phyloP scores from a whole-genome alignment of 2,797 vertebrate genomes.

The Siniperca scherzeri region DNA sequence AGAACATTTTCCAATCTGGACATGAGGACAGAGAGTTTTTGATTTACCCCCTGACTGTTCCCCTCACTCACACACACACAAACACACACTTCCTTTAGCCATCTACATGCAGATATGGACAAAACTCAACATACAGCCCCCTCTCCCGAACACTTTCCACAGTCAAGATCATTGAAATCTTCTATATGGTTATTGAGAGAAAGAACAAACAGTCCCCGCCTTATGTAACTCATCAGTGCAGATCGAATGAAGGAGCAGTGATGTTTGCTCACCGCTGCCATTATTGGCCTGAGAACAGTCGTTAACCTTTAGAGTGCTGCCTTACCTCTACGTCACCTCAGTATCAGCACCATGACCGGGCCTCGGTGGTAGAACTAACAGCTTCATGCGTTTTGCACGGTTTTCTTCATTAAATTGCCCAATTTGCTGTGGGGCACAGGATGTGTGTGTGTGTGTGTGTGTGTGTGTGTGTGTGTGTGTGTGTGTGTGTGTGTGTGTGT shows the following conservation, averaged over 20 bases:
- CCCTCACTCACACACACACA: neutral
- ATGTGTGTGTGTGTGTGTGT: slow-evolving; percentile 21
- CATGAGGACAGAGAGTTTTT: slow-evolving; percentile 17
- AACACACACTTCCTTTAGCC: neutral
- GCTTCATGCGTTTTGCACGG: slow-evolving; percentile 58
- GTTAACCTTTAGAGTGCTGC: slow-evolving; percentile 77
- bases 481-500: too few relatives aligned
- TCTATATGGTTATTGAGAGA: slow-evolving; percentile 49
- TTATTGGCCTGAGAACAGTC: slow-evolving; percentile 69
- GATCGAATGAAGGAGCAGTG: slow-evolving; percentile 59
- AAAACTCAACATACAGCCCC: neutral
- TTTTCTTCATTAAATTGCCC: slow-evolving; percentile 44
- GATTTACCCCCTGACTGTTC: neutral
- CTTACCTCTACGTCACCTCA: slow-evolving; percentile 65
- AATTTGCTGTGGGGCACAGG: slow-evolving; percentile 41
- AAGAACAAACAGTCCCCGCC: slow-evolving; percentile 70
- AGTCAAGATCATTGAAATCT: slow-evolving; percentile 12
- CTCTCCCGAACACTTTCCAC: neutral
- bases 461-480: slow-evolving; percentile 1
- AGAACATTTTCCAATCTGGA: slow-evolving; percentile 12
- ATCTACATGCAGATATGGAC: neutral
- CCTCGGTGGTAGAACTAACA: slow-evolving; percentile 36
- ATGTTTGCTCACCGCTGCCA: slow-evolving; percentile 76
- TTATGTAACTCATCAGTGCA: slow-evolving; percentile 69
- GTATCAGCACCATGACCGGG: slow-evolving; percentile 40